Evolutionary conservation across 2,797 vertebrate species (phyloP).

Genomic region (Oreortyx pictus): DNA sequence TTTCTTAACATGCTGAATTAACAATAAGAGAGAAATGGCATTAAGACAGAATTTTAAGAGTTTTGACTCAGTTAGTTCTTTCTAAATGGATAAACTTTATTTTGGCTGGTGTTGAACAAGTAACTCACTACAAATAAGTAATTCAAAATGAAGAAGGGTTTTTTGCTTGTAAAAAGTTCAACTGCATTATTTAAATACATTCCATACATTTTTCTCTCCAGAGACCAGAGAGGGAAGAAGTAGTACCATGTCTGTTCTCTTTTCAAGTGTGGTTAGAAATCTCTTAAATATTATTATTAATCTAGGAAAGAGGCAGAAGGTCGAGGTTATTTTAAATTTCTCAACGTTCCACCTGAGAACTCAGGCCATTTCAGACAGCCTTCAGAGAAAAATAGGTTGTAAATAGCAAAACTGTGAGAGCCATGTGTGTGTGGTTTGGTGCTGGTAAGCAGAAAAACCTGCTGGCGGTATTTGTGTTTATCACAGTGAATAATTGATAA

Average conservation of each 20-base stretch:
- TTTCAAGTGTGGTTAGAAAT: background rate
- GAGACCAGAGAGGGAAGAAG: background rate
- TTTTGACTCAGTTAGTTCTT: conserved; percentile 40
- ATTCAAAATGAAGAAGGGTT: conserved; percentile 41
- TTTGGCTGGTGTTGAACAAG: conserved; percentile 27
- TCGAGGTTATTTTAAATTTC: background rate
- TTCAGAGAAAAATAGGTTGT: background rate
- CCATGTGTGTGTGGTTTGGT: background rate
- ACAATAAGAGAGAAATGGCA: conserved; percentile 33
- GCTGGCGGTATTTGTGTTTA: background rate
- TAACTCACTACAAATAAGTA: conserved; percentile 48
- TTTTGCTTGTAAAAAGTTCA: conserved; percentile 37
- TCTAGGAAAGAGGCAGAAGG: background rate
- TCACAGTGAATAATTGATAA: background rate
- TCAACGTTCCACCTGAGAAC: background rate
- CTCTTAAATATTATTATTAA: background rate
- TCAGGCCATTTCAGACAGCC: background rate
- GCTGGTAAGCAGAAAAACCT: background rate
- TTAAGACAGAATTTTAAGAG: conserved; percentile 14
- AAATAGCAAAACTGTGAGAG: background rate
- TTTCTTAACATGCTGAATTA: conserved; percentile 59
- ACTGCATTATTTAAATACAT: conserved; percentile 36
- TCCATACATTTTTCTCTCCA: conserved; percentile 48
- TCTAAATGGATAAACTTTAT: conserved; percentile 61
- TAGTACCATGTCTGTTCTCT: background rate